phyloP scores from a whole-genome alignment of 1,140 invertebrate genomes.

The Mamestra configurata region DNA sequence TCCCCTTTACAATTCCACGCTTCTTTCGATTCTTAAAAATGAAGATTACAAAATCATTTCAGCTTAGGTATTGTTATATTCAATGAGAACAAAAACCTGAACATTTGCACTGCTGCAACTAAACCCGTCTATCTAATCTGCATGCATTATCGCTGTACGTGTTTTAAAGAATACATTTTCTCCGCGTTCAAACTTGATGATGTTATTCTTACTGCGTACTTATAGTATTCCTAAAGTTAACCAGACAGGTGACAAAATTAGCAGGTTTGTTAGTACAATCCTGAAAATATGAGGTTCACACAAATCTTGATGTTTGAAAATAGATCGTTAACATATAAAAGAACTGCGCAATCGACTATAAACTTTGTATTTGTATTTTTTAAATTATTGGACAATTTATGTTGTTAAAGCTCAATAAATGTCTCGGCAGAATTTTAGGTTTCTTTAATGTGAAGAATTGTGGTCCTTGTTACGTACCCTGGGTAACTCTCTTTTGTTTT shows the following conservation, averaged over 20 bases:
- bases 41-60: background rate
- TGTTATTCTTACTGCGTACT: slow-evolving; percentile 10
- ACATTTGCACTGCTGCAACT: background rate
- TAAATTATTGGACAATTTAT: background rate
- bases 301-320: slow-evolving; percentile 25
- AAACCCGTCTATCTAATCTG: slow-evolving; percentile 32
- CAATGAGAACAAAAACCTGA: background rate
- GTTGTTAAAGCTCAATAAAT: background rate
- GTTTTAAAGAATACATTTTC: slow-evolving; percentile 32
- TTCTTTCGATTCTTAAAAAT: background rate
- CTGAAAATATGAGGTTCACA: slow-evolving; percentile 34
- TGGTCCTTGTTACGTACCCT: slow-evolving; percentile 10
- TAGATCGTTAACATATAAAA: slow-evolving; percentile 15
- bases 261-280: slow-evolving; percentile 3
- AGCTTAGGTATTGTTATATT: background rate
- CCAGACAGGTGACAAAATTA: slow-evolving; percentile 30
- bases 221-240: slow-evolving; percentile 4
- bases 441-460: background rate
- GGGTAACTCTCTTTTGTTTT: background rate
- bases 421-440: background rate
- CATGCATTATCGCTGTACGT: slow-evolving; percentile 29
- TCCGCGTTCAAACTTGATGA: background rate
- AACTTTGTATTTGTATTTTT: slow-evolving; percentile 4
- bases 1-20: background rate
- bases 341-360: slow-evolving; percentile 12